These are phyloP conservation scores for Megastigmus dorsalis DNA, from an alignment of 2,888 invertebrate species.

Conservation along the genomic window DNA sequence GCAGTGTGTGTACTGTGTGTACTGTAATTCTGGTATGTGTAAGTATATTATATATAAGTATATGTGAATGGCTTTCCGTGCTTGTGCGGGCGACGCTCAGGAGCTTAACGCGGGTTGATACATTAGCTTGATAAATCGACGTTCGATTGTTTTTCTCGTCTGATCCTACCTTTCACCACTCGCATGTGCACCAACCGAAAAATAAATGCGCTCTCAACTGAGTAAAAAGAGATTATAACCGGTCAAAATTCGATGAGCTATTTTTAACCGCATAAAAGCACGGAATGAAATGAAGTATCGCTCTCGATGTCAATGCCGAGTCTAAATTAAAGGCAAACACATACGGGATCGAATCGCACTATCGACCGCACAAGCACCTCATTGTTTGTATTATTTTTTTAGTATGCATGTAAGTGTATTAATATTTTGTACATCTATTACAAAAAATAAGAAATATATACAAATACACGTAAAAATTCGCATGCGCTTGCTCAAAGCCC, in stretches of 20 bases:
- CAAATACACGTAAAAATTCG: slow-evolving; percentile 63
- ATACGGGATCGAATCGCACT: too few relatives aligned
- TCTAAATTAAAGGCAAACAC: too few relatives aligned
- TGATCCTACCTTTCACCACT: too few relatives aligned
- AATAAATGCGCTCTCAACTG: too few relatives aligned
- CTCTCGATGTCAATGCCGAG: too few relatives aligned
- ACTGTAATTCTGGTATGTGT: slow-evolving; percentile 36
- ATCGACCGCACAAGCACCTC: slow-evolving; percentile 37
- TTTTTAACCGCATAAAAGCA: too few relatives aligned
- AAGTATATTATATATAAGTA: slow-evolving; percentile 31
- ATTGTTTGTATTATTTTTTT: slow-evolving; percentile 25
- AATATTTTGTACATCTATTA: slow-evolving; percentile 60
- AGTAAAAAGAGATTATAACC: too few relatives aligned
- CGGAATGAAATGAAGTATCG: too few relatives aligned
- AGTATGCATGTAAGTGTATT: slow-evolving; percentile 58
- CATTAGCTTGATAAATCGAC: not conserved
- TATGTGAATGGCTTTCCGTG: slow-evolving; percentile 11
- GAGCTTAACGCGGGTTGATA: slow-evolving; percentile 3
- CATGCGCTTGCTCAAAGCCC: slow-evolving; percentile 72
- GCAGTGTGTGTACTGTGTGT: slow-evolving; percentile 34
- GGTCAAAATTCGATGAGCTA: too few relatives aligned
- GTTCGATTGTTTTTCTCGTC: too few relatives aligned
- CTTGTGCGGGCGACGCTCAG: slow-evolving; percentile 21
- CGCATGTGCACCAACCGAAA: too few relatives aligned
- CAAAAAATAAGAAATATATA: slow-evolving; percentile 59